Base-by-base conservation (phyloP, 2,888 invertebrate genomes). In the Nymphalis c-album region DNA sequence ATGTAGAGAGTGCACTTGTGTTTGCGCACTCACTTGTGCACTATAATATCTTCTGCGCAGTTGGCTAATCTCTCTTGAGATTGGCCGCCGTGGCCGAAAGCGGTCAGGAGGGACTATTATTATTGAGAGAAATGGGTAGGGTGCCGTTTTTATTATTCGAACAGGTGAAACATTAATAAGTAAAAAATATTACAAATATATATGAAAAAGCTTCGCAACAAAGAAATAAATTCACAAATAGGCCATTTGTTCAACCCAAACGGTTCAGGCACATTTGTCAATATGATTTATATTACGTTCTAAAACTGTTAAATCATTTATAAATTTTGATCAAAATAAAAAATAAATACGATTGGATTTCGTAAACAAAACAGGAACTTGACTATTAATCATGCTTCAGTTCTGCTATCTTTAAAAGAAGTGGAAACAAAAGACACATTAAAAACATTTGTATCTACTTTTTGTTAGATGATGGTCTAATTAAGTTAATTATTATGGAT, bases 301-400 rank as follows among this genome's bases (percentile, higher is more conserved):
- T 22, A 51, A 26, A 51, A 51, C 10, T n/a, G 50, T 50, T 50
- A 50, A 50, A 50, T 50, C 50, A 50, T 18, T 50, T 3, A 50
- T 50, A 50, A 18, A 50, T 20, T 20, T 20, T 20, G 50, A 50
- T 20, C 50, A 18, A 51, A 22, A 51, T 16, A 51, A 51, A 51
- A 51, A 51, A 40, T 40, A 40, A 13, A 51, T 13, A 16, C 51
- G 13, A 22, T 51, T 7, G 51, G 51, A 26, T 22, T 51, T 13
- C 26, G 16, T 22, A 26, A 51, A 51, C 51, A 26, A 22, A 22
- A 22, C 51, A 22, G 22, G 20, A 51, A 51, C 18, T 16, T 16
- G 6, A 22, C 16, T 51, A 50, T 51, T 26, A 26, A 51, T 51
- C 51, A 10, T 51, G 20, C 13, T 22, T 16, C 16, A 50, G 22